Evolutionary conservation across 2,113 vertebrate species (phyloP).

Genomic region (Prinia subflava): DNA sequence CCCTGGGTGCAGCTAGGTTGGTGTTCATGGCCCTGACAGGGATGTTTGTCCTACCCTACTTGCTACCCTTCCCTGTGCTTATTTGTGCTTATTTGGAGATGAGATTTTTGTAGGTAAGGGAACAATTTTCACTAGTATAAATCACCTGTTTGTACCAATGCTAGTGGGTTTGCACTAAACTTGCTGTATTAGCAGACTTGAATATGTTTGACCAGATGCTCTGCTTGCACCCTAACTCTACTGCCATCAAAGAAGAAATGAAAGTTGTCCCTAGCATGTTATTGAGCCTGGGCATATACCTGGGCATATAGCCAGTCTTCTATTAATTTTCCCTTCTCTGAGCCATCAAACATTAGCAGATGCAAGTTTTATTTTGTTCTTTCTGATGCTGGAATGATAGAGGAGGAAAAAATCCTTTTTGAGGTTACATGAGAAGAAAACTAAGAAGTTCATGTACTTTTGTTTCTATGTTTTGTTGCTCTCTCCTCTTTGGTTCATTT

Average conservation of each 20-base stretch:
- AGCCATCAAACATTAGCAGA: neutral
- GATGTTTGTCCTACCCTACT: accelerated
- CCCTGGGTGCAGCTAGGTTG: neutral
- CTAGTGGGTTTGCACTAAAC: neutral
- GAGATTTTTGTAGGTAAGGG: neutral
- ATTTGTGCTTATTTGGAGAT: neutral
- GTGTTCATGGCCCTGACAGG: neutral
- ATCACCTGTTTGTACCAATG: neutral
- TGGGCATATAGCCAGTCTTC: neutral
- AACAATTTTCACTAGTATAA: neutral
- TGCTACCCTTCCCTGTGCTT: neutral
- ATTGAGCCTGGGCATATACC: neutral
- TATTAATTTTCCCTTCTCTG: neutral
- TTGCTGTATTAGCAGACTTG: neutral
- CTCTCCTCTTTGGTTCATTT: neutral
- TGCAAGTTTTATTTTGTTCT: neutral
- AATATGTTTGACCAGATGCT: neutral
- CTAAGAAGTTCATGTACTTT: neutral
- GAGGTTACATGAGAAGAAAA: neutral
- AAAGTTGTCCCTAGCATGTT: neutral
- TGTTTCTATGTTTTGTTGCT: neutral
- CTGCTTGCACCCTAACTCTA: neutral
- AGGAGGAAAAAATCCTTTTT: neutral
- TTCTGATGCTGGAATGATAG: neutral
- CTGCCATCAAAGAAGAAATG: neutral